Evolutionary conservation across 2,888 invertebrate species (phyloP).

Genomic region (Parelbella ahira): DNA sequence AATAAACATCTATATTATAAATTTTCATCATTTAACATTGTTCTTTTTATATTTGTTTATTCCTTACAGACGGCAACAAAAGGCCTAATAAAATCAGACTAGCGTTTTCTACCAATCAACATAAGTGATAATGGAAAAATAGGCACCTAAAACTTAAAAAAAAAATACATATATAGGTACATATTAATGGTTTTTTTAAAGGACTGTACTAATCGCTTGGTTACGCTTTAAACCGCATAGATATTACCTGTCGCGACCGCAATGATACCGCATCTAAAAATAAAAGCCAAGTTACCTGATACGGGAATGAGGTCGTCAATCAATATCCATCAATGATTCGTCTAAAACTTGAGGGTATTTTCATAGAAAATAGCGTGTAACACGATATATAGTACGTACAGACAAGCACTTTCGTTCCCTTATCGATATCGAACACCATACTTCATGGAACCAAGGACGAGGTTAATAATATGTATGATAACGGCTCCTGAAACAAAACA

Average conservation of each 20-base stretch:
- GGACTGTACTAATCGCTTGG: constrained; percentile 15
- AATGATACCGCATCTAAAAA: constrained; percentile 15
- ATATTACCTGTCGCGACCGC: constrained; percentile 19
- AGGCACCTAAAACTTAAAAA: too few relatives aligned
- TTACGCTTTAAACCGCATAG: constrained; percentile 20
- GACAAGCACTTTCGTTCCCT: not conserved
- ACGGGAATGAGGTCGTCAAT: constrained; percentile 19
- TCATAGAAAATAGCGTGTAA: not conserved
- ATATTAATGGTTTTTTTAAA: too few relatives aligned
- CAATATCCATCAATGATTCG: constrained; percentile 16
- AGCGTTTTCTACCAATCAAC: too few relatives aligned
- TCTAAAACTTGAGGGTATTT: too few relatives aligned
- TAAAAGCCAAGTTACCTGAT: constrained; percentile 15
- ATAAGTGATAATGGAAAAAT: too few relatives aligned
- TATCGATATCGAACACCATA: constrained; percentile 9
- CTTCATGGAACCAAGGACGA: constrained; percentile 5
- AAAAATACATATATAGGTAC: too few relatives aligned
- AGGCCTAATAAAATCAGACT: too few relatives aligned
- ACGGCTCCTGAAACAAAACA: constrained; percentile 3
- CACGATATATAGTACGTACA: too few relatives aligned
- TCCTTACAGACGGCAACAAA: too few relatives aligned
- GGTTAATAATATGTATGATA: constrained; percentile 1
- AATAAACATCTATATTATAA: too few relatives aligned
- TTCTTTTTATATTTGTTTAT: too few relatives aligned
- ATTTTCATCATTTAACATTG: too few relatives aligned